phyloP scores from a whole-genome alignment of 1,140 invertebrate species.

The Trachymyrmex cornetzi region DNA sequence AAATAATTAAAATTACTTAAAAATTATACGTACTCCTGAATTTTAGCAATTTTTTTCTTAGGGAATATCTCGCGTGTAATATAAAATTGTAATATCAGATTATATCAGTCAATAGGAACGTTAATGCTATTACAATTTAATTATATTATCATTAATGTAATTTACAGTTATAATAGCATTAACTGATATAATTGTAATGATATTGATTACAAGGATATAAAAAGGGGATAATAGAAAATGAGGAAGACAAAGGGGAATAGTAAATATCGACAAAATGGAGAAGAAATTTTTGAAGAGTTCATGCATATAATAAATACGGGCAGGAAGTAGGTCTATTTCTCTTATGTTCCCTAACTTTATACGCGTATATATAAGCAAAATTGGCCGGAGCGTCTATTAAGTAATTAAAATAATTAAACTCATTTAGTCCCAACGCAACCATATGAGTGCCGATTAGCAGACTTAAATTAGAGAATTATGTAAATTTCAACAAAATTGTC shows the following conservation, averaged over 20 bases:
- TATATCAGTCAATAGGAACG: neutral
- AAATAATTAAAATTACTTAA: neutral
- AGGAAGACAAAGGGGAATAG: neutral
- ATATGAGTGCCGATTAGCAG: constrained; percentile 55
- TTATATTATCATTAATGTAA: constrained; percentile 10
- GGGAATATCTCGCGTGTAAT: neutral
- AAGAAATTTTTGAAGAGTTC: neutral
- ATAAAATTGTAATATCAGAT: neutral
- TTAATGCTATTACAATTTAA: neutral
- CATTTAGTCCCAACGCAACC: constrained; percentile 16
- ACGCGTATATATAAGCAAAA: constrained; percentile 39
- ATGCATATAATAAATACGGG: neutral
- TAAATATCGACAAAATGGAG: neutral
- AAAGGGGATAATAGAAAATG: constrained; percentile 19
- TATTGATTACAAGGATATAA: neutral
- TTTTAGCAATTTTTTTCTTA: neutral
- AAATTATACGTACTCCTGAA: neutral
- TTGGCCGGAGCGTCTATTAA: constrained; percentile 33
- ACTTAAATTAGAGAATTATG: constrained; percentile 59
- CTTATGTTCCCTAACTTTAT: neutral
- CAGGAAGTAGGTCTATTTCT: neutral
- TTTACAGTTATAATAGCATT: neutral
- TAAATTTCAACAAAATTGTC: constrained; percentile 52
- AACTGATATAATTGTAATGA: constrained; percentile 1
- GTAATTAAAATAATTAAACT: constrained; percentile 65